Evolutionary conservation across 92 coral and sea anemone genomes (phyloP).

Genomic region (Parazoanthus swiftii): DNA sequence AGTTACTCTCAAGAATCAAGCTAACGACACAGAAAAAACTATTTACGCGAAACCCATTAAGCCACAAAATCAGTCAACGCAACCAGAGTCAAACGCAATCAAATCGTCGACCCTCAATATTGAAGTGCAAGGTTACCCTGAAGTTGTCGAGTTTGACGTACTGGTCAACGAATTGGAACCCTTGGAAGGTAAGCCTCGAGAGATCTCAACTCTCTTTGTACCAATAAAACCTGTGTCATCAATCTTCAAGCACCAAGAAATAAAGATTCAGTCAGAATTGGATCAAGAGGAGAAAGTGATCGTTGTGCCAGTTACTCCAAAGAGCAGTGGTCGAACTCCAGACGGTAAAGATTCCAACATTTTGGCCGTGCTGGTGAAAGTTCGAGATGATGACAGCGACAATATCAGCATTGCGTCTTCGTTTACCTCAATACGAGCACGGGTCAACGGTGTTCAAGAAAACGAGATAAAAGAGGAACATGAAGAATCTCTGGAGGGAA

Average conservation of each 20-base stretch:
- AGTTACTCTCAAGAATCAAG: background rate
- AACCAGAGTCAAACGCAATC: background rate
- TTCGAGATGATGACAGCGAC: constrained; percentile 18
- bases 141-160: constrained; percentile 20
- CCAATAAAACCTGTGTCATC: constrained; percentile 27
- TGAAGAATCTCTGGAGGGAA: background rate
- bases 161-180: background rate
- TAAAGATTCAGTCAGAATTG: background rate
- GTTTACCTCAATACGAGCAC: constrained; percentile 11
- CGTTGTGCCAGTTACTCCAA: constrained; percentile 23
- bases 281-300: constrained; percentile 14
- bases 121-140: constrained; percentile 6
- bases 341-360: constrained; percentile 6
- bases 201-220: background rate
- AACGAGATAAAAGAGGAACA: background rate
- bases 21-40: background rate
- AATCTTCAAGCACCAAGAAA: constrained; percentile 5
- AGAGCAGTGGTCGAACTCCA: background rate
- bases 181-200: background rate
- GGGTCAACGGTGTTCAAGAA: background rate
- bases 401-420: background rate
- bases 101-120: constrained; percentile 10
- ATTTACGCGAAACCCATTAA: background rate
- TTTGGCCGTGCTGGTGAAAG: constrained; percentile 5
- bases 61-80: background rate